Conservation (phyloP, 1,140 invertebrate species). For the Diachasmimorpha longicaudata region DNA sequence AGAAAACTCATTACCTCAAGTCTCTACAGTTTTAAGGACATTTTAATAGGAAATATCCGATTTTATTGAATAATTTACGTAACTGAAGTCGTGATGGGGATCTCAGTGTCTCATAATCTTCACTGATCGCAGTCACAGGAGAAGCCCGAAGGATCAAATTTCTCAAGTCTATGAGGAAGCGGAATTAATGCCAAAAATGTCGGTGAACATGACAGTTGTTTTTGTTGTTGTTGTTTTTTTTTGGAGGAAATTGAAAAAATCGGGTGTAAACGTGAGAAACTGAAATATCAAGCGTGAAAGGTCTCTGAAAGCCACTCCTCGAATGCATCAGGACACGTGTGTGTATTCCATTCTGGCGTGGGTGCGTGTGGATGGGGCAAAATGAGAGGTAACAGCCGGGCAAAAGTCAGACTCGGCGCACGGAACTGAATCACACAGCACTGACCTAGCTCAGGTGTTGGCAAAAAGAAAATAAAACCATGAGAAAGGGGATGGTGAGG, state of each 20-base stretch:
- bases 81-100: too few relatives aligned
- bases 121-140: too few relatives aligned
- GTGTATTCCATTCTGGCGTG: background rate
- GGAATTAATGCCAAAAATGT: too few relatives aligned
- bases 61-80: too few relatives aligned
- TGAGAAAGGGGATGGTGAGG: background rate
- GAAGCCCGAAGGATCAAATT: too few relatives aligned
- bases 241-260: background rate
- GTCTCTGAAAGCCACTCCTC: background rate
- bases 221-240: too few relatives aligned
- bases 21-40: too few relatives aligned
- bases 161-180: too few relatives aligned
- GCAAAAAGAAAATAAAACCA: background rate
- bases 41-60: too few relatives aligned
- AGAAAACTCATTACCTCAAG: too few relatives aligned
- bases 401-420: background rate
- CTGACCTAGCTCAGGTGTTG: constrained; percentile 29
- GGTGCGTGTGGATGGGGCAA: background rate
- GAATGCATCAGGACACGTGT: background rate
- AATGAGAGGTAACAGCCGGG: background rate
- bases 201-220: too few relatives aligned
- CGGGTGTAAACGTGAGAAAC: background rate
- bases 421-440: constrained; percentile 14
- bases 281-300: constrained; percentile 2
- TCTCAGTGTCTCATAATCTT: too few relatives aligned